These are phyloP conservation scores for Galaxias olidus DNA, from an alignment of 2,797 vertebrate species.

Conservation along the genomic window DNA sequence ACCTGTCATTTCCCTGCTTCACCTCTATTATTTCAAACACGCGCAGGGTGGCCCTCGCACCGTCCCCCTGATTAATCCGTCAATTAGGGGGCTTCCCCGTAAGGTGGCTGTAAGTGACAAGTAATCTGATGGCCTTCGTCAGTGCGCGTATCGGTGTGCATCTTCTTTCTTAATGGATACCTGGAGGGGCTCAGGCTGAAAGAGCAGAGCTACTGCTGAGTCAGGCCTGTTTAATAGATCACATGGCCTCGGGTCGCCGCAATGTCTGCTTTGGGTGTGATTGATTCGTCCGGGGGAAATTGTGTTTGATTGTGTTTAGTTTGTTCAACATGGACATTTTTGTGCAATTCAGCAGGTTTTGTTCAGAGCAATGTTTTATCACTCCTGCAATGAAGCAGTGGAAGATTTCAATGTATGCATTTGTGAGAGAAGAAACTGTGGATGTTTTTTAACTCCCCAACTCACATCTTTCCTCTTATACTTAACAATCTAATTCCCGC, in stretches of 20 bases:
- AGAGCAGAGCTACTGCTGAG: conserved; percentile 4
- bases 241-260: background rate
- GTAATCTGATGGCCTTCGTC: conserved; percentile 33
- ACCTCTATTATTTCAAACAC: conserved; percentile 42
- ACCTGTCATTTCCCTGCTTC: conserved; percentile 55
- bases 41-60: background rate
- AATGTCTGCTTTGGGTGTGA: background rate
- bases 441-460: background rate
- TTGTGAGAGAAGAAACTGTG: background rate
- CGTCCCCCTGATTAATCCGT: conserved; percentile 40
- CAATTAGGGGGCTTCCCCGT: conserved; percentile 36
- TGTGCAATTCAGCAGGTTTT: too few species aligned
- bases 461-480: too few species aligned
- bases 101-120: conserved; percentile 29
- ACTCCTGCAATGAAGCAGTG: too few species aligned
- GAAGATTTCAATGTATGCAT: too few species aligned
- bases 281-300: too few species aligned
- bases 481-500: too few species aligned
- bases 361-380: too few species aligned
- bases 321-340: too few species aligned
- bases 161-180: conserved; percentile 19
- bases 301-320: too few species aligned
- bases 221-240: background rate
- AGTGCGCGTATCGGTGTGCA: conserved; percentile 31
- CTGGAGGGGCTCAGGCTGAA: background rate